These are phyloP conservation scores for Poicephalus meyeri DNA, from an alignment of 2,113 vertebrate species.

Conservation along the genomic window DNA sequence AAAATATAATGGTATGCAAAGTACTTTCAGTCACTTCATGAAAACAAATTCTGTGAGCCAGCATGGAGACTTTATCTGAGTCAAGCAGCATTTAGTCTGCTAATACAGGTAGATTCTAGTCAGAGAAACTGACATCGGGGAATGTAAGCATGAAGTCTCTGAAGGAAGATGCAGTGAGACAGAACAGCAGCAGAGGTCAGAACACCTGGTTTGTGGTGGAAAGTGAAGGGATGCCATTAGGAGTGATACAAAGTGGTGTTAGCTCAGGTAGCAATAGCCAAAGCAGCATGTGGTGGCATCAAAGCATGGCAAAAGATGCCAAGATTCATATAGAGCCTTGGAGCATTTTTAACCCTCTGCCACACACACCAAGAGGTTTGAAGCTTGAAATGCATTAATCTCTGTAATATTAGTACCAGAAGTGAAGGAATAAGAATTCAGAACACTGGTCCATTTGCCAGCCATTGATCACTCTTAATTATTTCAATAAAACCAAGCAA, in stretches of 20 bases:
- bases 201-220: background rate
- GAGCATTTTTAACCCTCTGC: background rate
- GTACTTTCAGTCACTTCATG: background rate
- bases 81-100: background rate
- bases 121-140: background rate
- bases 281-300: background rate
- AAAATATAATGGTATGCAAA: background rate
- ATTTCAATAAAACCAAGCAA: background rate
- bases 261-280: background rate
- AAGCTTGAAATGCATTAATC: background rate
- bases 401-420: background rate
- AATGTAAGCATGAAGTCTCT: background rate
- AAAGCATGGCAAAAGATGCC: background rate
- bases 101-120: background rate
- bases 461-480: background rate
- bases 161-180: background rate
- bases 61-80: background rate
- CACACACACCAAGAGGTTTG: background rate
- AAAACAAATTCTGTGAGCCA: background rate
- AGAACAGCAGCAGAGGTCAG: background rate
- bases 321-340: background rate
- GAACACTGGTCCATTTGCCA: background rate
- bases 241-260: background rate
- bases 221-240: background rate
- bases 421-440: background rate